Base-by-base conservation (phyloP, 2,888 invertebrate species). In the Hypsopygia costalis region DNA sequence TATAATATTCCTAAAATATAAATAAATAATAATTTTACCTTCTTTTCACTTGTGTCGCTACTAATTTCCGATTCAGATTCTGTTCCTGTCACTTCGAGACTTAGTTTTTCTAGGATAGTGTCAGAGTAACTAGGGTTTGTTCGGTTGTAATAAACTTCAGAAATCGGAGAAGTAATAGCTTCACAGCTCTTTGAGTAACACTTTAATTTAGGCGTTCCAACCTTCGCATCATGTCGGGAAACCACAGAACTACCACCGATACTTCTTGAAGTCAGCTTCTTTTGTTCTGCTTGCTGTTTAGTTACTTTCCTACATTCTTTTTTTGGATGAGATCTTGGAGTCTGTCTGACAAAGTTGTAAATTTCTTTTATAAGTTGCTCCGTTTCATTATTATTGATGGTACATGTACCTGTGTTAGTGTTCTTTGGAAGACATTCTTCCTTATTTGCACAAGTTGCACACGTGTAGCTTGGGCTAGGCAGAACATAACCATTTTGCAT, bases 111-210 rank as follows among this genome's bases (percentile, higher is more conserved):
- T 34, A 83, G 49, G 10, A 77, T 29, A 1, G 85, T 80, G 41
- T 85, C 85, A 0, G 87, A 85, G 41, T 70, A 82, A 43, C 73
- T 78, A 6, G 65, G 55, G 43, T 69, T 71, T 1, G 77, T 62
- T 29, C 49, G 55, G 40, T 53, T 66, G 36, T 65, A 64, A 43
- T 62, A 60, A 1, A 55, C 50, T 3, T 77, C 74, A 0, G 70
- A 55, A 31, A 61, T 47, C 46, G 61, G 67, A 1, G 78, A 70
- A 1, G 74, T 67, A 40, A 87, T 72, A 0, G 83, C 86, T 56
- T 86, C 86, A 51, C 86, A 86, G 48, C 86, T 87, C 49, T 79
- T 85, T 3, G 87, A 87, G 40, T 70, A 69, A 50, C 72, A 77
- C 43, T 68, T 77, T 30, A 76, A 50, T 34, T 62, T 67, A 3